Base-by-base conservation (phyloP, 2,797 vertebrate genomes). In the Lateolabrax maculatus region DNA sequence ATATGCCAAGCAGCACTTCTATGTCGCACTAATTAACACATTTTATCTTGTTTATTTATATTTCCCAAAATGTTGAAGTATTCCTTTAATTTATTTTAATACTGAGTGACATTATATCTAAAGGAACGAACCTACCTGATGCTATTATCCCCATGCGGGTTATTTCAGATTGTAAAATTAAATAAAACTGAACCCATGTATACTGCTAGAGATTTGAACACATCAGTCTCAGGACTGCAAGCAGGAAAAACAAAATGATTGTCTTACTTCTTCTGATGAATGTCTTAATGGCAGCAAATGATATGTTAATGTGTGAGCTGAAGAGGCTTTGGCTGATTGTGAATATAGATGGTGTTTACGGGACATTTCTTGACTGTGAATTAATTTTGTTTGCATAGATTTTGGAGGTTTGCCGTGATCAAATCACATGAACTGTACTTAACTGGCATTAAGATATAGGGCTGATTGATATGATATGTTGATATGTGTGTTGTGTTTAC, bases 401-500 rank as follows among this genome's bases (percentile, higher is more conserved):
- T 56, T 78, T 44, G 31, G 19, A 25, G 62, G 39, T 80, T 77
- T 21, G 18, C 48, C 81, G 76, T 83, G 74, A 86, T 78, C 6
- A 48, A 3, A 79, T 84, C 74, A 78, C 80, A 19, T 12, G 36
- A 46, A 27, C 44, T 57, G 77, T 80, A 53, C 80, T 78, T 62
- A 52, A 75, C 7, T 68, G 65, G 44, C 60, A 18, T 65, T 53
- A 49, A 51, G 63, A 34, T 7, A 13, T 11, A 43, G 51, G 70
- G 79, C 75, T 78, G 76, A 51, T 8, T 51, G 51, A 55, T 46
- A 16, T 60, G 9, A 58, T 56, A 10, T 34, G 53, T 75, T 56
- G 56, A 80, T 9, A 2, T 29, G 77, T 85, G 81, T 90, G 78
- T 78, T 63, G 80, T 90, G 90, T 90, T 93, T 90, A 90, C 86